Evolutionary conservation across 2,113 vertebrate species (phyloP).

Genomic region (Menura novaehollandiae): DNA sequence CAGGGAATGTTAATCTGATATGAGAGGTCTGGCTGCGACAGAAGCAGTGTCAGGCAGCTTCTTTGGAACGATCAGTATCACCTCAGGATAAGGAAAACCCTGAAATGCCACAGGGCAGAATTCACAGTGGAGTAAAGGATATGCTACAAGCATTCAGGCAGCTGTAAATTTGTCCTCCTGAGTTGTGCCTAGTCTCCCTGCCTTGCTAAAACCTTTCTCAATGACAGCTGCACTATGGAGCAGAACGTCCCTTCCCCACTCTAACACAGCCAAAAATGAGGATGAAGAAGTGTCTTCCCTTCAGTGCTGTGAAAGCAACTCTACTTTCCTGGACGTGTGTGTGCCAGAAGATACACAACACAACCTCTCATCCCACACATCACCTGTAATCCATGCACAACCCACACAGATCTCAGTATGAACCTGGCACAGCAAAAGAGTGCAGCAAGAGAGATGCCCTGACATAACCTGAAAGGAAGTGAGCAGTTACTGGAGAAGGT

Average conservation of each 20-base stretch:
- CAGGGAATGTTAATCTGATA: constrained; percentile 6
- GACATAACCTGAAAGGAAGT: not conserved
- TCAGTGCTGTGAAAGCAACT: not conserved
- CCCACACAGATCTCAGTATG: too few relatives aligned
- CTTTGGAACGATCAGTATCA: not conserved
- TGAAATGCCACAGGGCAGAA: not conserved
- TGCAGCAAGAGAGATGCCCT: not conserved
- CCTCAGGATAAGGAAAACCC: not conserved
- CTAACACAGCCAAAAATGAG: not conserved
- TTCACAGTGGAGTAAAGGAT: not conserved
- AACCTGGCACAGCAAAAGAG: not conserved
- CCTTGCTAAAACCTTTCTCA: not conserved
- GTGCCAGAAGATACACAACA: not conserved
- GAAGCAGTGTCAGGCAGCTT: not conserved
- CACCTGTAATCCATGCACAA: not conserved
- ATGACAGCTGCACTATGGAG: not conserved
- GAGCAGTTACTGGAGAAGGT: not conserved
- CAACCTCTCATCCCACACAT: not conserved
- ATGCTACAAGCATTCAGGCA: not conserved
- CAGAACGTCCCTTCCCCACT: not conserved
- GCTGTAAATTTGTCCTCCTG: not conserved
- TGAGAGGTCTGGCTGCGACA: not conserved
- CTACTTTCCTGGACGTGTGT: not conserved
- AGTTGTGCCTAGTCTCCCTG: not conserved
- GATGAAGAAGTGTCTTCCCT: not conserved